These are phyloP conservation scores for Agrochola lychnidis DNA, from an alignment of 2,888 invertebrate species.

Conservation along the genomic window DNA sequence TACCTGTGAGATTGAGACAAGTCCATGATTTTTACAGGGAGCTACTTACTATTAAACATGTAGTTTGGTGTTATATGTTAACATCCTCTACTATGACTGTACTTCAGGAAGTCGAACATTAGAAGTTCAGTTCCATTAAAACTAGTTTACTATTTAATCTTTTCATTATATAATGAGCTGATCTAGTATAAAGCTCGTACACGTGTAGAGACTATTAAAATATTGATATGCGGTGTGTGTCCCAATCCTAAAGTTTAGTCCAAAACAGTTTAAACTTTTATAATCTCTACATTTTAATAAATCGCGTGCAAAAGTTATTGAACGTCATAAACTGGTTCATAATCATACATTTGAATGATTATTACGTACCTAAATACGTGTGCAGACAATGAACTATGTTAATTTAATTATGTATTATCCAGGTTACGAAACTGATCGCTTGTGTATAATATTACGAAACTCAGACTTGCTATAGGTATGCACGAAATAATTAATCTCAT, in stretches of 20 bases:
- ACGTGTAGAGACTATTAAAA: background rate
- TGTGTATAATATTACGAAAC: conserved; percentile 34
- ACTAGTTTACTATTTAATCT: background rate
- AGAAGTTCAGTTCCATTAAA: background rate
- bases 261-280: conserved; percentile 8
- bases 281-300: conserved; percentile 4
- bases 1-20: background rate
- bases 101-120: background rate
- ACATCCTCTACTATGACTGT: no score
- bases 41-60: background rate
- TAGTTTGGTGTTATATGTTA: no score
- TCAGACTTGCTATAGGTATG: conserved; percentile 2
- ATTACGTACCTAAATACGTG: conserved; percentile 33
- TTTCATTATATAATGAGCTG: background rate
- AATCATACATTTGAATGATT: conserved; percentile 27
- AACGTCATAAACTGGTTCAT: conserved; percentile 23
- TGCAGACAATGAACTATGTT: conserved; percentile 36
- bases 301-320: conserved; percentile 27
- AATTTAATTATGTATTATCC: conserved; percentile 31
- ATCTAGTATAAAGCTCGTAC: background rate
- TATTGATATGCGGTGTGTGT: background rate
- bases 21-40: background rate
- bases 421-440: conserved; percentile 37
- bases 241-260: background rate
- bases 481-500: conserved; percentile 35